Evolutionary conservation across 1,140 invertebrate genomes (phyloP), one percentile per base, ranked within the genome.

Genomic region (Drosophila melanica): DNA sequence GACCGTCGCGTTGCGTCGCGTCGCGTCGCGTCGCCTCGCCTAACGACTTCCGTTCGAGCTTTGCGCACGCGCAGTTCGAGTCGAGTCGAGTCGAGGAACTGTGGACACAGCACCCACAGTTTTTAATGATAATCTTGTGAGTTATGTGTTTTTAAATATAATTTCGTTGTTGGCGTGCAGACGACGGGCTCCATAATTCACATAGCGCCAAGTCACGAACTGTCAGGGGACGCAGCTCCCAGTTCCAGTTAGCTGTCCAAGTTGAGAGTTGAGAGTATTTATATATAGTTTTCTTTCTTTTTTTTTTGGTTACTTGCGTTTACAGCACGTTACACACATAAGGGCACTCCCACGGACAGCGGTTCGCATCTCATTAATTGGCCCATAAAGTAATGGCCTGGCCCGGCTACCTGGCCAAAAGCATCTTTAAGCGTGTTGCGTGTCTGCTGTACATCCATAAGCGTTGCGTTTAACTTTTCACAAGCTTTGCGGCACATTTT

Each of bases 91-190:
- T 51, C 51, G 58, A 63, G 20, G n/a, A 35, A 30, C 27, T 50
- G 23, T 47, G 48, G 45, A 53, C 44, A 9, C 35, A 59, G 71
- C 87, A 54, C 90, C 90, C 81, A 91, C 90, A 70, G 71, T 58
- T 84, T 91, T 91, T 91, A 91, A 91, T 91, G 90, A 91, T 91
- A 91, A 91, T 91, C 90, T 91, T 70, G 60, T 91, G 86, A 91
- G 80, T 90, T 91, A 91, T 91, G 90, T 84, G 79, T 91, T 91
- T 91, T 91, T 91, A 91, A 91, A 91, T 91, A 91, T 91, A 90
- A 91, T 90, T 91, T 82, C 81, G 89, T 80, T 87, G 84, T 75
- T 87, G 80, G 86, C 80, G 85, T 90, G 85, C 85, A 90, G 85
- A 89, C 84, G 85, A 82, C 81, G 75, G 27, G 45, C 44, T 41